Evolutionary conservation across 2,888 invertebrate species (phyloP).

Genomic region (Leptopterna dolabrata): DNA sequence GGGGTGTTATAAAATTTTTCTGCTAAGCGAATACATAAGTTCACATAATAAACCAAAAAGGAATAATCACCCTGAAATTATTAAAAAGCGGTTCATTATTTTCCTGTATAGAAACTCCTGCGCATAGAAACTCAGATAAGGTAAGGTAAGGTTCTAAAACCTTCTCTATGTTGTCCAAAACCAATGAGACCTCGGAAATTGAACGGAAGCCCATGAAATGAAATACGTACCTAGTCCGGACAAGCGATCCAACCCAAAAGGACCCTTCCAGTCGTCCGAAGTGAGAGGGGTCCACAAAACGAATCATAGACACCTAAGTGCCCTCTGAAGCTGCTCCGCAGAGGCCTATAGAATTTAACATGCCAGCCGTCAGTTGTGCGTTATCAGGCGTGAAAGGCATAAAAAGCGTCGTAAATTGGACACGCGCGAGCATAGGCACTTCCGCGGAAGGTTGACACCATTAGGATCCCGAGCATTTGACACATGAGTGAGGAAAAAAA

Average conservation of each 20-base stretch:
- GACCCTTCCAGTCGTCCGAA: background rate
- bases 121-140: no score
- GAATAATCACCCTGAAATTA: no score
- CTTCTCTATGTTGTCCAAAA: no score
- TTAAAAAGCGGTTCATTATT: no score
- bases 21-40: no score
- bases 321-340: background rate
- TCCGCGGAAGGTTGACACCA: conserved; percentile 21
- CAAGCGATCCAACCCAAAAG: background rate
- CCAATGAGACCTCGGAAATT: background rate
- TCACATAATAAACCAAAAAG: no score
- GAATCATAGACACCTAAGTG: background rate
- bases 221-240: background rate
- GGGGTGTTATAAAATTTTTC: no score
- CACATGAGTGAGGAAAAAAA: conserved; percentile 3
- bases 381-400: conserved; percentile 40
- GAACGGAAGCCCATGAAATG: background rate
- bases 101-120: no score
- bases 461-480: conserved; percentile 6
- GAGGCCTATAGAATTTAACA: background rate
- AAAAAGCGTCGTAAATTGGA: conserved; percentile 49
- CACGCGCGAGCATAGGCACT: conserved; percentile 21
- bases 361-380: conserved; percentile 36
- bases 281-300: background rate
- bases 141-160: no score